A percentile compares a stretch with the other conserved stretches of the same genome.
These are phyloP conservation scores for Drosophila repleta DNA, from an alignment of 1,140 invertebrate genomes.

Conservation along the genomic window DNA sequence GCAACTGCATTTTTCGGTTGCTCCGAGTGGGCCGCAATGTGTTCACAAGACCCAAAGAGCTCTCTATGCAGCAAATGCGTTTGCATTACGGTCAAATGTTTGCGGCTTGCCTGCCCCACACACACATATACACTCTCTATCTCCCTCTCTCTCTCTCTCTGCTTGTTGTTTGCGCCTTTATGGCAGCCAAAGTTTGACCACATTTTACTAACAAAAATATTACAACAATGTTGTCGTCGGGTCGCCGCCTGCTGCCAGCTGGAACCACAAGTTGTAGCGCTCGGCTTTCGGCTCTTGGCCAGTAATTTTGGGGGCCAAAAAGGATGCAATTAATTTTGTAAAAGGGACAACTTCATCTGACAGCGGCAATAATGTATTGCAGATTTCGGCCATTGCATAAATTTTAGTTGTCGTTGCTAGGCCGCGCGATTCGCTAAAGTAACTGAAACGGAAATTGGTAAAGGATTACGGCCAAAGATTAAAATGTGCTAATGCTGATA, in stretches of 20 bases:
- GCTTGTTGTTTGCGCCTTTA: slow-evolving; percentile 74
- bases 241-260: slow-evolving; percentile 26
- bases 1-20: slow-evolving; percentile 49
- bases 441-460: slow-evolving; percentile 71
- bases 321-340: slow-evolving; percentile 74
- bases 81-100: slow-evolving; percentile 79
- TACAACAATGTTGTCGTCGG: slow-evolving; percentile 67
- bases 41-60: slow-evolving; percentile 34
- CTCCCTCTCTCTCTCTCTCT: slow-evolving; percentile 24
- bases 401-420: slow-evolving; percentile 29
- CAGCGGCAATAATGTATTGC: slow-evolving; percentile 77
- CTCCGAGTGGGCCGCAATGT: slow-evolving; percentile 25
- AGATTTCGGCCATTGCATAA: slow-evolving; percentile 69
- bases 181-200: slow-evolving; percentile 79
- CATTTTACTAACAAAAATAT: slow-evolving; percentile 81
- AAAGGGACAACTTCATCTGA: slow-evolving; percentile 80
- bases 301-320: slow-evolving; percentile 36
- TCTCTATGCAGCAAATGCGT: slow-evolving; percentile 68
- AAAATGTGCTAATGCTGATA: slow-evolving; percentile 50
- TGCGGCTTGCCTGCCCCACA: slow-evolving; percentile 49
- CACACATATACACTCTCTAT: slow-evolving; percentile 24
- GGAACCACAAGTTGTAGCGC: slow-evolving; percentile 44
- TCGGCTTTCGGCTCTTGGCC: background rate
- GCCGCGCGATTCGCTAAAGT: slow-evolving; percentile 45
- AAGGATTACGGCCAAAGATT: slow-evolving; percentile 62